Conservation (phyloP, 2,888 invertebrate species). For the Malacosoma neustria region DNA sequence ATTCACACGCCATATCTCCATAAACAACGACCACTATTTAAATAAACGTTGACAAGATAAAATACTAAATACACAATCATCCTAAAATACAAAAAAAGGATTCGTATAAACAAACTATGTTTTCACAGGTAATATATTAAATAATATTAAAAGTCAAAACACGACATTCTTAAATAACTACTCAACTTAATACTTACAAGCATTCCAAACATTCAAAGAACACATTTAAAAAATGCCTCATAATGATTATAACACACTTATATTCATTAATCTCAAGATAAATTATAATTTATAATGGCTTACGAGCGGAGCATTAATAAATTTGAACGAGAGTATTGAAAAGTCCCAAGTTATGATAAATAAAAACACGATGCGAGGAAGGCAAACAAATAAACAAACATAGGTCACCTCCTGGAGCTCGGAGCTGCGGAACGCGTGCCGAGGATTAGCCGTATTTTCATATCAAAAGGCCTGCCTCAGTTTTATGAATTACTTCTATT, state of each 20-base stretch:
- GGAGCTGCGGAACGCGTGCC: constrained; percentile 47
- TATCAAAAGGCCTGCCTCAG: constrained; percentile 62
- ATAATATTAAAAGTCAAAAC: constrained; percentile 11
- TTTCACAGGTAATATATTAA: not conserved
- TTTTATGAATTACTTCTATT: constrained; percentile 67
- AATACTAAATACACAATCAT: too few relatives aligned
- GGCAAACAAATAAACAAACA: constrained; percentile 55
- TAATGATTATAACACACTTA: constrained; percentile 51
- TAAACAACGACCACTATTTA: not conserved
- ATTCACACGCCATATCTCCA: not conserved
- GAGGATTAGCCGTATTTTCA: constrained; percentile 68
- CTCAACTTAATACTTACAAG: constrained; percentile 21
- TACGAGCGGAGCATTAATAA: constrained; percentile 43
- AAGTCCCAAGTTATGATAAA: constrained; percentile 54
- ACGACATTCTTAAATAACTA: constrained; percentile 15
- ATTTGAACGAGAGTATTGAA: constrained; percentile 56
- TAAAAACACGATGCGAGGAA: constrained; percentile 47
- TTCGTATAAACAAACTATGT: not conserved
- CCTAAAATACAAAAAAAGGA: not conserved
- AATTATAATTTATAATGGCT: constrained; percentile 55
- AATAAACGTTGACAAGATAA: too few relatives aligned
- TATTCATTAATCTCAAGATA: constrained; percentile 53
- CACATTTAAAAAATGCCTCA: constrained; percentile 36
- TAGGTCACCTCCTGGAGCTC: constrained; percentile 46
- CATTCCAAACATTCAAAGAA: constrained; percentile 43